These are phyloP conservation scores for Littorina saxatilis DNA, from an alignment of 1,140 invertebrate genomes.

Conservation along the genomic window DNA sequence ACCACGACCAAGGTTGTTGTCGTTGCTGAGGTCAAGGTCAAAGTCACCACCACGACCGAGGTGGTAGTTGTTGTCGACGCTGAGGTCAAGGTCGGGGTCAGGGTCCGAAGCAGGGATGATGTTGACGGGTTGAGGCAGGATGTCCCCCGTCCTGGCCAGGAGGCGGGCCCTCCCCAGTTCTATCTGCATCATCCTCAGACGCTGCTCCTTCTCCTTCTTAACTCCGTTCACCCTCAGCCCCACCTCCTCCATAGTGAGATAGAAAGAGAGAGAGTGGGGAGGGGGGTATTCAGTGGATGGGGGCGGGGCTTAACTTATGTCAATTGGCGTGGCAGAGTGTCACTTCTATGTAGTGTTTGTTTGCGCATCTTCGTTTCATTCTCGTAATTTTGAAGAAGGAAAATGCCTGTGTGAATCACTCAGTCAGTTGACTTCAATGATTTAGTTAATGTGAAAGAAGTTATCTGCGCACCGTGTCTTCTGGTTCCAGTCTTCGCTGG, in stretches of 20 bases:
- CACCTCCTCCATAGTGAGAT: not conserved
- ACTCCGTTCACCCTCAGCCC: not conserved
- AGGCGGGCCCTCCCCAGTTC: conserved; percentile 26
- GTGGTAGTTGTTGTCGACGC: not conserved
- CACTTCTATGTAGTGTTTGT: too few species aligned
- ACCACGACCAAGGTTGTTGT: not conserved
- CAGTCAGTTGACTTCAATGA: too few species aligned
- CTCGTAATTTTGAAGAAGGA: not conserved
- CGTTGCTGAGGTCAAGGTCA: not conserved
- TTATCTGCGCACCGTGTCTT: too few species aligned
- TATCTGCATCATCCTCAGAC: conserved; percentile 28
- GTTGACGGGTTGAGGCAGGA: not conserved
- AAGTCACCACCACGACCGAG: not conserved
- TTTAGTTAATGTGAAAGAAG: too few species aligned
- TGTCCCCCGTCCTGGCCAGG: conserved; percentile 14
- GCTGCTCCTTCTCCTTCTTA: conserved; percentile 18
- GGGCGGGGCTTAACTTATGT: too few species aligned
- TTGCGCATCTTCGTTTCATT: too few species aligned
- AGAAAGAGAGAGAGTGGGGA: not conserved
- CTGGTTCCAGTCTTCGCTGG: too few species aligned
- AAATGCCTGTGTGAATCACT: too few species aligned
- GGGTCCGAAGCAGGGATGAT: conserved; percentile 1
- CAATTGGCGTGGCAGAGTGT: too few species aligned
- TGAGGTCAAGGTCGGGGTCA: conserved; percentile 5
- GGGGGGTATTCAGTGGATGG: not conserved